phyloP scores from a whole-genome alignment of 2,113 vertebrate species.

The Genyomyrus donnyi region DNA sequence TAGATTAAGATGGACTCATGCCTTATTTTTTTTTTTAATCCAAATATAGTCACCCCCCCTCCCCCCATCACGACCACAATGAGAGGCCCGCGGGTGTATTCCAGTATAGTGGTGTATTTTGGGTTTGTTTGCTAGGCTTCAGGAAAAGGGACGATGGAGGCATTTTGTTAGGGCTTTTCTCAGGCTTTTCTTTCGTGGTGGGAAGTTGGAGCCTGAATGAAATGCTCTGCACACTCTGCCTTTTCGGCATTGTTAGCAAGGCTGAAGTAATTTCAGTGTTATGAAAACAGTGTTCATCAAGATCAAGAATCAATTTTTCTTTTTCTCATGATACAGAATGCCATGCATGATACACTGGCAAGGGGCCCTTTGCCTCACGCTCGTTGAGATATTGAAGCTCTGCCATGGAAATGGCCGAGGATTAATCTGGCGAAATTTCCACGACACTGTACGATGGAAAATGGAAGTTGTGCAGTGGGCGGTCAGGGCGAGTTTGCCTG shows the following conservation, averaged over 20 bases:
- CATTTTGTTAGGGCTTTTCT: not conserved
- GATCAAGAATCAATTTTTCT: not conserved
- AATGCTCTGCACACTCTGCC: not conserved
- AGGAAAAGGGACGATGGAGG: not conserved
- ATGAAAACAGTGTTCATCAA: not conserved
- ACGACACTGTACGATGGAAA: not conserved
- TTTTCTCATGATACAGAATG: not conserved
- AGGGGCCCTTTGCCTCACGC: not conserved
- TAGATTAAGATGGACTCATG: conserved; percentile 9
- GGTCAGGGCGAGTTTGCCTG: not conserved
- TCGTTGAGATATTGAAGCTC: not conserved
- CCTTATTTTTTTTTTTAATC: not conserved
- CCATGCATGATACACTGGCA: not conserved
- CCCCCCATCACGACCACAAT: not conserved
- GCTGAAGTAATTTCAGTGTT: not conserved
- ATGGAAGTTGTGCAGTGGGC: not conserved
- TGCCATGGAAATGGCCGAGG: not conserved
- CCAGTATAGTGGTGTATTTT: not conserved
- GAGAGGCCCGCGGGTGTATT: conserved; percentile 6
- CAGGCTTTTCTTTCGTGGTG: not conserved
- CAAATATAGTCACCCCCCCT: not conserved
- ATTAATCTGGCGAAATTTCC: not conserved
- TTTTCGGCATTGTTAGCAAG: not conserved
- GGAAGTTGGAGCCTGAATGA: not conserved
- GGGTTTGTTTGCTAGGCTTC: not conserved